Evolutionary conservation across 2,888 invertebrate species (phyloP), one percentile per base, ranked within the genome.

Genomic region (Zonitis immaculata): DNA sequence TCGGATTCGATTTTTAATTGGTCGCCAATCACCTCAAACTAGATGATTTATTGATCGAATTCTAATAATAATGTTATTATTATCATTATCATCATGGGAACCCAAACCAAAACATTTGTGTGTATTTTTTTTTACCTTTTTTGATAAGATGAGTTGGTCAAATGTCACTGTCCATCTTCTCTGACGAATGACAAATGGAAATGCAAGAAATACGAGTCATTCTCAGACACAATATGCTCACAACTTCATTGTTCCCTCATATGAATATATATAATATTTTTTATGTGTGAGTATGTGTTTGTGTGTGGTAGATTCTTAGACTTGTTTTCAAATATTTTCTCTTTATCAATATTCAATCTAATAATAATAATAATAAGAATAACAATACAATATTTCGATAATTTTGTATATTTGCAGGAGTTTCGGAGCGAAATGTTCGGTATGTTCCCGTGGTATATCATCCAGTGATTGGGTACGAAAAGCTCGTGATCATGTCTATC

Each of bases 401-500:
- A n/a, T n/a, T 26, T 6, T 18, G 22, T 14, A 18, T 18, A 11
- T 11, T 80, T 80, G 54, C 81, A 97, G 97, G 82, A 90, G 91
- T 72, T 97, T 95, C 77, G 95, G 95, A 57, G 91, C 94, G 51
- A 95, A 95, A 78, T 99, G 98, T 78, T 90, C 95, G 47, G 95
- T 95, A 76, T 98, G 98, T 77, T 87, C 89, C 66, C 86, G 97
- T 49, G 87, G 89, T 65, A 95, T 98, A 71, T 91, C 93, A 14
- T 87, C 96, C 14, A 91, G 93, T 42, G 98, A 98, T 79, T 99
- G 98, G 98, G 97, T 99, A 69, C 83, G 98, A 58, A 87, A 95
- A 72, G 98, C 98, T 28, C 82, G 92, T 48, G 91, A 92, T 71
- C 88, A 91, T 75, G 94, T 98, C 27, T 99, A 96, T 79, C 98